These are phyloP conservation scores for Enteromius unitaeniatus DNA, from an alignment of 2,797 vertebrate genomes.

Conservation along the genomic window DNA sequence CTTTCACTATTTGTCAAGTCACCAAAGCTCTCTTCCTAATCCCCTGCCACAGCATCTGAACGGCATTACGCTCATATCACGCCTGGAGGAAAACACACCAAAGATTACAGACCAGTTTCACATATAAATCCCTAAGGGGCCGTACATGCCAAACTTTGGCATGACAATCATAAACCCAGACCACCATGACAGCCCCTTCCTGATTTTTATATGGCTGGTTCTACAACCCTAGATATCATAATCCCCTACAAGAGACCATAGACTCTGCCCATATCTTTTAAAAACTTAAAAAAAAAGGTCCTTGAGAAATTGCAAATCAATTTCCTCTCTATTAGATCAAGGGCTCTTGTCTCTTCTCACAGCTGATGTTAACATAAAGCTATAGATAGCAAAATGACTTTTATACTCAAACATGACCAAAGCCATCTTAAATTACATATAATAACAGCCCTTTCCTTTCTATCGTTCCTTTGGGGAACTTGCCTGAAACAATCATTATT, in stretches of 20 bases:
- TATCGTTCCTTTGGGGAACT: background rate
- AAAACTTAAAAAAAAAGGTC: constrained; percentile 21
- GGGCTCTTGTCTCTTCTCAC: background rate
- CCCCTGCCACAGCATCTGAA: constrained; percentile 39
- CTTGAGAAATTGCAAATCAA: constrained; percentile 21
- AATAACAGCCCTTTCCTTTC: constrained; percentile 11
- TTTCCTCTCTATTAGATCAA: constrained; percentile 17
- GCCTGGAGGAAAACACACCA: constrained; percentile 42
- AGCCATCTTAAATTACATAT: constrained; percentile 22
- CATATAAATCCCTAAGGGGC: constrained; percentile 31
- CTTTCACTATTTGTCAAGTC: constrained; percentile 41
- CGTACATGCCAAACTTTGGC: constrained; percentile 26
- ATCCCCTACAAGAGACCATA: constrained; percentile 1
- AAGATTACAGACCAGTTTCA: constrained; percentile 44
- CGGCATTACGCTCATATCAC: constrained; percentile 39
- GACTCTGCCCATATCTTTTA: background rate
- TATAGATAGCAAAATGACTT: constrained; percentile 20
- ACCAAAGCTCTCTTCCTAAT: constrained; percentile 47
- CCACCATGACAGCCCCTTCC: background rate
- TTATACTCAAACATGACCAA: background rate
- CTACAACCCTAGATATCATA: background rate
- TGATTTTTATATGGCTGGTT: background rate
- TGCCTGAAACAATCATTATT: background rate
- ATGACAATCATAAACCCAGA: constrained; percentile 30
- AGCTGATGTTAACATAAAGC: constrained; percentile 2